These are phyloP conservation scores for Lithobates sylvaticus DNA, from an alignment of 2,797 vertebrate species.

Conservation along the genomic window DNA sequence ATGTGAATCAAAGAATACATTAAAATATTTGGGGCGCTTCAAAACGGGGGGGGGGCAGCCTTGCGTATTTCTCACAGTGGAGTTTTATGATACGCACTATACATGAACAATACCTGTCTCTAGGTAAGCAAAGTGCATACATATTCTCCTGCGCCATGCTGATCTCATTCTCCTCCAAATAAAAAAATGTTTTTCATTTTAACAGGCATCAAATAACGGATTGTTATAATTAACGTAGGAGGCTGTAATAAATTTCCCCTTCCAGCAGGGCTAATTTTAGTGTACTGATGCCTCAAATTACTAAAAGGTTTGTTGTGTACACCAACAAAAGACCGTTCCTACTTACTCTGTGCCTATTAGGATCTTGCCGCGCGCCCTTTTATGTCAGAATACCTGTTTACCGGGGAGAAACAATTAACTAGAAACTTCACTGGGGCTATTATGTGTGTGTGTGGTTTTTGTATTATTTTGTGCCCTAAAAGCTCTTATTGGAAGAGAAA, in stretches of 20 bases:
- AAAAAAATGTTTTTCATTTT: conserved; percentile 16
- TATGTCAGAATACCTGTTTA: background rate
- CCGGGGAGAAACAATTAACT: background rate
- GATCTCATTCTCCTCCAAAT: background rate
- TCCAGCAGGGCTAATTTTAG: conserved; percentile 26
- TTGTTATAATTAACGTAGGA: conserved; percentile 41
- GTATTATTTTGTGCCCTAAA: background rate
- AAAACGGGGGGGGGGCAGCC: too few species aligned
- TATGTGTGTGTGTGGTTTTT: background rate
- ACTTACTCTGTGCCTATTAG: background rate
- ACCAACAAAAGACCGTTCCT: conserved; percentile 16
- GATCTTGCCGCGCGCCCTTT: background rate
- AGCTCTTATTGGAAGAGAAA: background rate
- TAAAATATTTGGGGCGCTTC: too few species aligned
- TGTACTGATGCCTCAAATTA: conserved; percentile 9
- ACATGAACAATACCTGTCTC: too few species aligned
- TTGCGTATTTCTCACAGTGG: too few species aligned
- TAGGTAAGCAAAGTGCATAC: background rate
- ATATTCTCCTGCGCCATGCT: background rate
- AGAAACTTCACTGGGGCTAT: background rate
- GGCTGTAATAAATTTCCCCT: conserved; percentile 25
- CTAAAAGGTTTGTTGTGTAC: conserved; percentile 37
- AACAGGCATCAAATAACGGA: background rate
- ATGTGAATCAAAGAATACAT: too few species aligned
- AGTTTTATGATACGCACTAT: too few species aligned